A percentile compares a stretch with the other conserved stretches of the same genome.
These are phyloP conservation scores for Lepas anatifera DNA, from an alignment of 2,888 invertebrate genomes.

Conservation along the genomic window DNA sequence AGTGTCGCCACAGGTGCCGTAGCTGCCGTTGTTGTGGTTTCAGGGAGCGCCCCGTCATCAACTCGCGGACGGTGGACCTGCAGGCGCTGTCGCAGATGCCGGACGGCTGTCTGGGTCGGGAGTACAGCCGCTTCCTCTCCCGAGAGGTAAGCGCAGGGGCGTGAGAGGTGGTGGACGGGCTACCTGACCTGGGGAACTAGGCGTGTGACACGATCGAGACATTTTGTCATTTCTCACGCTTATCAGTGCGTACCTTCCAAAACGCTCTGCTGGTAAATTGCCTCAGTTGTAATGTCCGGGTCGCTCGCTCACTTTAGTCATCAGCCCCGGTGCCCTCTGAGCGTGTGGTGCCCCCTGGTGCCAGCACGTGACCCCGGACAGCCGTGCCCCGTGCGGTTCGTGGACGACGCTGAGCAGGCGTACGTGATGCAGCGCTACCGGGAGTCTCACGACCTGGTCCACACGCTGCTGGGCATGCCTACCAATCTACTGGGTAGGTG, in stretches of 20 bases:
- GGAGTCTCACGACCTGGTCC: conserved; percentile 91
- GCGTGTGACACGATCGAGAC: too few species aligned
- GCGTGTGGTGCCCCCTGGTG: conserved; percentile 14
- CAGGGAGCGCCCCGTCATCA: conserved; percentile 70
- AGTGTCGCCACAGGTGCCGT: background rate
- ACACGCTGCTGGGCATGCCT: conserved; percentile 82
- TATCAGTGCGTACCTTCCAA: too few species aligned
- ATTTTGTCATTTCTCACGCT: too few species aligned
- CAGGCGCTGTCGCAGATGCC: conserved; percentile 56
- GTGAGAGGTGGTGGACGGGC: too few species aligned
- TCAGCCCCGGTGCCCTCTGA: too few species aligned
- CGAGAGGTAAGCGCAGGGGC: conserved; percentile 47
- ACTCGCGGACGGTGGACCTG: conserved; percentile 65
- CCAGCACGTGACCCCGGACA: conserved; percentile 82
- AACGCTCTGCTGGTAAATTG: too few species aligned
- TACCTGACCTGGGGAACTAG: too few species aligned
- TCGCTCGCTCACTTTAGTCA: too few species aligned
- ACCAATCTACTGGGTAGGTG: conserved; percentile 70
- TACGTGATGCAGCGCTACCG: conserved; percentile 96
- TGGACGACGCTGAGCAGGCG: conserved; percentile 75
- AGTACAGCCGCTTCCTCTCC: conserved; percentile 70
- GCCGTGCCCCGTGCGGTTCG: conserved; percentile 76
- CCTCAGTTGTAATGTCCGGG: too few species aligned
- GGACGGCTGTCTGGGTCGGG: conserved; percentile 67
- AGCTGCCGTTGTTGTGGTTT: background rate